These are phyloP conservation scores for Lasiurus cinereus DNA, from an alignment of 2,113 vertebrate species.

Conservation along the genomic window DNA sequence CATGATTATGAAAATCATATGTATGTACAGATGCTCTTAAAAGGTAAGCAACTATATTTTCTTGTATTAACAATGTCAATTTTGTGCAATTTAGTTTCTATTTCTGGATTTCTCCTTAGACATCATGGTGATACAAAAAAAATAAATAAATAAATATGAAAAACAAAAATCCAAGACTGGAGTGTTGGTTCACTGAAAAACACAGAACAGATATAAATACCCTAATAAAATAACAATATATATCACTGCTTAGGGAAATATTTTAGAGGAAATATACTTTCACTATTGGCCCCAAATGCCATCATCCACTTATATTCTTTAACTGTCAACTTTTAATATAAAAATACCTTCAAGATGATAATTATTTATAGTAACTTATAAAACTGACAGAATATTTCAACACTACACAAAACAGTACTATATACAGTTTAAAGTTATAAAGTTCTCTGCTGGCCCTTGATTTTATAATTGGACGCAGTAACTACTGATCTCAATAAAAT, in stretches of 20 bases:
- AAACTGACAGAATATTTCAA: slow-evolving; percentile 76
- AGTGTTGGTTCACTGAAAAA: slow-evolving; percentile 63
- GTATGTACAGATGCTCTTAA: slow-evolving; percentile 63
- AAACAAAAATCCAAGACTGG: slow-evolving; percentile 20
- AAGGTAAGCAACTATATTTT: slow-evolving; percentile 68
- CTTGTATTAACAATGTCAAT: slow-evolving; percentile 49
- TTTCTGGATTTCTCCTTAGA: slow-evolving; percentile 59
- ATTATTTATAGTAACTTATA: slow-evolving; percentile 74
- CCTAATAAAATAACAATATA: slow-evolving; percentile 66
- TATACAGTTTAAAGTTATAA: slow-evolving; percentile 74
- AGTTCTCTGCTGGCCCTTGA: slow-evolving; percentile 72
- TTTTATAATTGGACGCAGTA: slow-evolving; percentile 63
- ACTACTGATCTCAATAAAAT: slow-evolving; percentile 73
- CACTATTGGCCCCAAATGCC: slow-evolving; percentile 68
- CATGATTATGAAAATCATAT: slow-evolving; percentile 39
- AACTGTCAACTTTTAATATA: slow-evolving; percentile 75
- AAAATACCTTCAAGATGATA: slow-evolving; percentile 79
- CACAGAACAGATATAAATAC: slow-evolving; percentile 54
- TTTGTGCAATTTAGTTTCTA: slow-evolving; percentile 60
- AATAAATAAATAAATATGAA: neutral
- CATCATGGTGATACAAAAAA: slow-evolving; percentile 43
- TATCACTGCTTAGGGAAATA: slow-evolving; percentile 48
- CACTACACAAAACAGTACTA: slow-evolving; percentile 69
- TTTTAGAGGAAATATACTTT: slow-evolving; percentile 62
- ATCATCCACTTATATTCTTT: slow-evolving; percentile 65